Evolutionary conservation across 2,113 vertebrate genomes (phyloP), one percentile per base, ranked within the genome.

Genomic region (Brachyhypopomus gauderio): DNA sequence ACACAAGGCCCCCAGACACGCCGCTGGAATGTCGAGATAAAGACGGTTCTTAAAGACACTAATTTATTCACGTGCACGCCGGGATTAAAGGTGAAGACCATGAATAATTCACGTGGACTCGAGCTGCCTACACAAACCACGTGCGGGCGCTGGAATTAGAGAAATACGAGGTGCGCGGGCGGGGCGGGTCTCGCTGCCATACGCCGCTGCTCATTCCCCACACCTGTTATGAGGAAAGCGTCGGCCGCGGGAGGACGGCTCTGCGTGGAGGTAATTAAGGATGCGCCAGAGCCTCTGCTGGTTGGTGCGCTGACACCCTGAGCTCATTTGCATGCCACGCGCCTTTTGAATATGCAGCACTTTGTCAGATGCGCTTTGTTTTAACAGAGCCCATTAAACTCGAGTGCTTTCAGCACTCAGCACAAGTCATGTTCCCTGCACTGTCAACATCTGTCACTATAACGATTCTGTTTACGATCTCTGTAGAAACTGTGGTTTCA

Each of bases 31-130:
- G 34, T 12, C 0, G 1, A 75, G 72, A 81, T 75, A 75, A 81
- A 30, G n/a, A 34, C 11, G n/a, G n/a, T 19, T 58, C 45, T 74
- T 74, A 73, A 73, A 80, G 45, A 66, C 79, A 23, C 19, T 36
- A 74, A 58, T 74, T 73, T 80, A 80, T 74, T 80, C 45, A 66
- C 45, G 11, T 23, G 23, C 60, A 63, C 23, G 12, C 60, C 16
- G 27, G 60, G 70, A 81, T 81, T 81, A 81, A 75, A 81, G 79
- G 79, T 75, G 60, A 81, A 80, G 14, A 19, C 56, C 62, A 81
- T 84, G 75, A 64, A 79, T 73, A 82, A 75, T 55, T 62, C 70
- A 85, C 70, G 55, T 20, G 19, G 25, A 16, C 12, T 38, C 59
- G 55, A 62, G 12, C n/a, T 74, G 75, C 38, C 55, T 34, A 59